phyloP scores from a whole-genome alignment of 1,140 invertebrate species.

The Drosophila asahinai region DNA sequence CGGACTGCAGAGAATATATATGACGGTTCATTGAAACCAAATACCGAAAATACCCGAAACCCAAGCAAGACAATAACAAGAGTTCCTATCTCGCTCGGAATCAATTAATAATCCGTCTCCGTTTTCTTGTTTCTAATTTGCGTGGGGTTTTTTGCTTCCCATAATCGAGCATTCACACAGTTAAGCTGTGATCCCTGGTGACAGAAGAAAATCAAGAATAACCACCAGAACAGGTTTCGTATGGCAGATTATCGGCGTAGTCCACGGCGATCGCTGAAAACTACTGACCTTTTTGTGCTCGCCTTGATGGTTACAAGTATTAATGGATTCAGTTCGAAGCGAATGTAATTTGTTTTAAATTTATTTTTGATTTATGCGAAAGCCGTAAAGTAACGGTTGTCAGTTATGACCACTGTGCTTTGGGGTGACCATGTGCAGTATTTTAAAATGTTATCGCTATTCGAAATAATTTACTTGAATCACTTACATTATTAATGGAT shows the following conservation, averaged over 20 bases:
- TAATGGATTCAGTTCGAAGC: slow-evolving; percentile 20
- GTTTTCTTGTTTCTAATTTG: slow-evolving; percentile 50
- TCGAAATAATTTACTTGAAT: neutral
- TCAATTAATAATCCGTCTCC: slow-evolving; percentile 52
- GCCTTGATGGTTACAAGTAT: slow-evolving; percentile 29
- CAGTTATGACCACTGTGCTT: slow-evolving; percentile 4
- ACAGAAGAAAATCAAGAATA: slow-evolving; percentile 73
- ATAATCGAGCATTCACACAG: slow-evolving; percentile 73
- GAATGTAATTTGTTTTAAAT: slow-evolving; percentile 8
- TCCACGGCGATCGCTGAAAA: slow-evolving; percentile 4
- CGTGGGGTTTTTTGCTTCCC: slow-evolving; percentile 62
- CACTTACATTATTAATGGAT: too few relatives aligned
- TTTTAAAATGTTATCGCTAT: neutral
- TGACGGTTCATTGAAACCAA: slow-evolving; percentile 51
- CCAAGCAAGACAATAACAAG: slow-evolving; percentile 38
- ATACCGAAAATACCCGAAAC: slow-evolving; percentile 20
- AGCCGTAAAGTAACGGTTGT: slow-evolving; percentile 7
- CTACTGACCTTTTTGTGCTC: slow-evolving; percentile 20
- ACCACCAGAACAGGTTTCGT: slow-evolving; percentile 62
- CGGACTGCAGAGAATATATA: slow-evolving; percentile 24
- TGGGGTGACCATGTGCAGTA: slow-evolving; percentile 1
- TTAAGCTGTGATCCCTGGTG: slow-evolving; percentile 40
- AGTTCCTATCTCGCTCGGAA: slow-evolving; percentile 23
- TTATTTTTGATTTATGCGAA: slow-evolving; percentile 16
- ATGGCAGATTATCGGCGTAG: slow-evolving; percentile 16